Evolutionary conservation across 2,888 invertebrate genomes (phyloP).

Genomic region (Ochlodes sylvanus): DNA sequence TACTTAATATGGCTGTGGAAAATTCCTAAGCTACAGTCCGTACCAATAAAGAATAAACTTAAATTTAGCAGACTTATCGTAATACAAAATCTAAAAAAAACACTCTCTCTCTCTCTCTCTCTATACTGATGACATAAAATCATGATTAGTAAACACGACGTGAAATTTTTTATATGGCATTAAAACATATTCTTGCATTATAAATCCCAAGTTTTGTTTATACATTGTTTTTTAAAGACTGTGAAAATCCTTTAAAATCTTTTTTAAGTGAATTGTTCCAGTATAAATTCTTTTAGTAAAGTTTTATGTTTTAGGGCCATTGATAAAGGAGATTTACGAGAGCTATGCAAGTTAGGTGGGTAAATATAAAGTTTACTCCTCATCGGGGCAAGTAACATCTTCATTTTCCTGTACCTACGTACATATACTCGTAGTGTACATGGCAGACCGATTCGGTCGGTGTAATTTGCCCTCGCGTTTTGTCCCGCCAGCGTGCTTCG

Average conservation of each 20-base stretch:
- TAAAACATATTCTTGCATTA: neutral
- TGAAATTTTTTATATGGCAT: no score
- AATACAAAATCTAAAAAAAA: no score
- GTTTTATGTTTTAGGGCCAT: neutral
- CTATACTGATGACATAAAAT: no score
- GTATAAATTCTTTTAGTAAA: neutral
- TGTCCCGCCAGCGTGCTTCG: constrained; percentile 25
- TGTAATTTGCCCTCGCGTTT: constrained; percentile 36
- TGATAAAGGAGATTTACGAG: neutral
- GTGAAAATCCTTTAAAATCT: neutral
- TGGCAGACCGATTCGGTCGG: constrained; percentile 31
- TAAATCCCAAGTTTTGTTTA: neutral
- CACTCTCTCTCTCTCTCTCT: no score
- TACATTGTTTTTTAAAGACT: neutral
- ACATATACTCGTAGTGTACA: constrained; percentile 18
- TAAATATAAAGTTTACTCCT: neutral
- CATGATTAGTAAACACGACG: no score
- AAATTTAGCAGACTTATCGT: no score
- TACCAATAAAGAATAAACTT: neutral
- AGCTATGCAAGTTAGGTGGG: neutral
- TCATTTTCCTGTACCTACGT: neutral
- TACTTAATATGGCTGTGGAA: constrained; percentile 4
- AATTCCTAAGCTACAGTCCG: neutral
- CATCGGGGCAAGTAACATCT: neutral
- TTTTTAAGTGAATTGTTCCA: neutral